Base-by-base conservation (phyloP, 2,797 vertebrate species). In the Petrocephalus sullivani region DNA sequence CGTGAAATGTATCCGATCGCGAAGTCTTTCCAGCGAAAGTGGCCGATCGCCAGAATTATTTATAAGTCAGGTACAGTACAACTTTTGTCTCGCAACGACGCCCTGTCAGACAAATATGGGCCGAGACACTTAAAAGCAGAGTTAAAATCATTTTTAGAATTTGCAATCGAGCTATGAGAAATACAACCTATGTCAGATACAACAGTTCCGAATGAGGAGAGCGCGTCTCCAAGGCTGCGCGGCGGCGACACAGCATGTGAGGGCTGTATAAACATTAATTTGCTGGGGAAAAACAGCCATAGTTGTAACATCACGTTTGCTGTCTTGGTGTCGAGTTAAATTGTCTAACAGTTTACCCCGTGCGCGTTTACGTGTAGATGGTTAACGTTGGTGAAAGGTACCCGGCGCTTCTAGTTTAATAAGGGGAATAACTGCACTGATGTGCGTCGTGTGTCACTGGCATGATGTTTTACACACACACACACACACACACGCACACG, bases 21-120 rank as follows among this genome's bases (percentile, higher is more conserved):
- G 93, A 95, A 95, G 94, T 92, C 91, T 96, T 95, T 94, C 94
- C 95, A 95, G 93, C 92, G 93, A 91, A 92, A 19, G 92, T 95
- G 95, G 94, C 93, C 93, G 95, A 95, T 94, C 94, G 96, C 96
- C 96, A 95, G 94, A 94, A 94, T 96, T 96, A 95, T 97, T 95
- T 96, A 95, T 93, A 95, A 94, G 92, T 93, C 94, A 95, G 95
- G 94, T 90, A 90, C 93, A 91, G 90, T 88, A 92, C 91, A 91
- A 91, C 89, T 91, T 92, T 91, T 56, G 28, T 84, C 54, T 83
- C 82, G 16, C 23, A 41, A 19, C 58, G 75, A 87, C 57, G 19
- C 46, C 37, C 9, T 37, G 33, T 46, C 8, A 46, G 4, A 51
- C 37, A 37, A 81, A 19, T 58, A 64, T 23, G 51, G 28, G 8